Evolutionary conservation across 2,888 invertebrate genomes (phyloP).

Genomic region (Lasioglossum villosulum): DNA sequence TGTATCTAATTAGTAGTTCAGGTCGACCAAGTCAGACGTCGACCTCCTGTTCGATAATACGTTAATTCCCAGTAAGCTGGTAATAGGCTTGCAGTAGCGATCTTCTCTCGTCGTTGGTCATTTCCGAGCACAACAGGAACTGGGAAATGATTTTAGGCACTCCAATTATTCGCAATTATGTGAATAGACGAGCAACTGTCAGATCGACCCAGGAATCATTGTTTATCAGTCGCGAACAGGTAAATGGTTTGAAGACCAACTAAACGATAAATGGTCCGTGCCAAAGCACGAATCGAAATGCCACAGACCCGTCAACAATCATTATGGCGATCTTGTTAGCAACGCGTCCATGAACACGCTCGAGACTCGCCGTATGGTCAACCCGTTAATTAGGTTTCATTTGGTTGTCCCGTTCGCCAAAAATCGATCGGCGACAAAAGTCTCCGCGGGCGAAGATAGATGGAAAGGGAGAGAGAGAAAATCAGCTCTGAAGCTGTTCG

Average conservation of each 20-base stretch:
- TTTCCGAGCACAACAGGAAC: neutral
- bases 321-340: constrained; percentile 6
- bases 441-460: neutral
- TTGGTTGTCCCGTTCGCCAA: constrained; percentile 26
- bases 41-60: neutral
- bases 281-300: neutral
- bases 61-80: neutral
- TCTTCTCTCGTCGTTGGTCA: neutral
- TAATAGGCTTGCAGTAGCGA: constrained; percentile 1
- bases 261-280: neutral
- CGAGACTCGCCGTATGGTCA: neutral
- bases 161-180: neutral
- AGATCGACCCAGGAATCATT: neutral
- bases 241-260: neutral
- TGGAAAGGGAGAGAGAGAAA: neutral
- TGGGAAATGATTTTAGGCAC: neutral
- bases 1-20: neutral
- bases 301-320: neutral
- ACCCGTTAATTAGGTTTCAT: constrained; percentile 6
- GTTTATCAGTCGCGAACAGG: neutral
- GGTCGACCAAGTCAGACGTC: neutral
- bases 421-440: constrained; percentile 23
- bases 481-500: constrained; percentile 7
- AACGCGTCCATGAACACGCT: constrained; percentile 11
- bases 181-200: neutral